Conservation (phyloP, 2,888 invertebrate genomes). For the Lamellibrachia columna region DNA sequence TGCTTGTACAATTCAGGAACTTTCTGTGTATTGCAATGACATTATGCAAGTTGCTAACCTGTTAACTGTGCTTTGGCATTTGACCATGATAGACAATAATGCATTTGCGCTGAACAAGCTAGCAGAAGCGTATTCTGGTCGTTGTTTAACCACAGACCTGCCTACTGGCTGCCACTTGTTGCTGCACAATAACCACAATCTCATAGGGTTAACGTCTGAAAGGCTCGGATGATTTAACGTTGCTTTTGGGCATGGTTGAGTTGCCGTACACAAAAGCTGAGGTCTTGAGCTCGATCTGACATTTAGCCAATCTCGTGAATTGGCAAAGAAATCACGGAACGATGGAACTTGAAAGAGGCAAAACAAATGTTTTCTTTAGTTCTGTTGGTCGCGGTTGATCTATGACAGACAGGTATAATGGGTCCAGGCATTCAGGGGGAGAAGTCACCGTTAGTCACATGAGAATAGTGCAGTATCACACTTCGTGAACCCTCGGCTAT, state of each 20-base stretch:
- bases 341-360: neutral
- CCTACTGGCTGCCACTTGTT: neutral
- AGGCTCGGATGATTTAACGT: neutral
- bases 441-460: neutral
- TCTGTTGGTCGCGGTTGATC: neutral
- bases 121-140: neutral
- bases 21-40: neutral
- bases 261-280: neutral
- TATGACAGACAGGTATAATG: neutral
- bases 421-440: neutral
- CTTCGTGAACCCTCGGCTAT: neutral
- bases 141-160: neutral
- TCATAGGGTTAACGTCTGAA: neutral
- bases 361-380: neutral
- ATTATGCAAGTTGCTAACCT: neutral
- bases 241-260: neutral
- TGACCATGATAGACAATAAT: neutral
- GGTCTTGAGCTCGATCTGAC: neutral
- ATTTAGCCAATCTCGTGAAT: neutral
- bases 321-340: neutral
- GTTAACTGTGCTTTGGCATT: neutral
- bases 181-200: neutral
- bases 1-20: neutral
- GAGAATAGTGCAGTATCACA: neutral
- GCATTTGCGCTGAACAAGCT: neutral